Conservation (phyloP, 2,113 vertebrate species). For the Apodemus sylvaticus region DNA sequence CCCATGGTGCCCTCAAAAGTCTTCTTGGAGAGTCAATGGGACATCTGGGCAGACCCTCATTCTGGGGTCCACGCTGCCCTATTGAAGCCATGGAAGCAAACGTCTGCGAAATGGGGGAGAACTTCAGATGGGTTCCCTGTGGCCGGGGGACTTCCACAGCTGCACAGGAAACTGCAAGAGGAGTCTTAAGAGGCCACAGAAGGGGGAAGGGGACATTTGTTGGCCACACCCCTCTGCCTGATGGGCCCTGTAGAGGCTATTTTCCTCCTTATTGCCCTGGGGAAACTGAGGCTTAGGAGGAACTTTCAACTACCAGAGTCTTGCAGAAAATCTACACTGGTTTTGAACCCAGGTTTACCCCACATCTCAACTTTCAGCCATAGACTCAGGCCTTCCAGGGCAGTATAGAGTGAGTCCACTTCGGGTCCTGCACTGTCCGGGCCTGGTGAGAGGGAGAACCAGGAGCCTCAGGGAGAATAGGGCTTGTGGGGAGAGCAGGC, state of each 20-base stretch:
- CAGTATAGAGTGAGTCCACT: background rate
- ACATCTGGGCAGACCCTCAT: background rate
- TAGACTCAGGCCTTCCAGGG: background rate
- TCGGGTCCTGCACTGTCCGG: background rate
- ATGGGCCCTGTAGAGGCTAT: accelerated
- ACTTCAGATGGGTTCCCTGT: background rate
- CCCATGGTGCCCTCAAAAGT: background rate
- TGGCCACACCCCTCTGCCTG: background rate
- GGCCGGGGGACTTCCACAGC: background rate
- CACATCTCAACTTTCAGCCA: background rate
- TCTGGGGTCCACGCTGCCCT: background rate
- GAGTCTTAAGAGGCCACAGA: background rate
- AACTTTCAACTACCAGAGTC: background rate
- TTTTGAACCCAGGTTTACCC: no score
- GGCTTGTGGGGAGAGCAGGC: background rate
- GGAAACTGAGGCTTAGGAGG: background rate
- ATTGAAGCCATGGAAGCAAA: background rate
- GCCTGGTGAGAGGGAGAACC: background rate
- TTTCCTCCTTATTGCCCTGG: background rate
- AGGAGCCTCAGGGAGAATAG: background rate
- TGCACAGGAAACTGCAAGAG: background rate
- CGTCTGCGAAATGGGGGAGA: background rate
- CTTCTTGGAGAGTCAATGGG: background rate
- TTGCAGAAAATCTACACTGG: background rate
- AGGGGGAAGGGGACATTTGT: background rate